Evolutionary conservation across 2,888 invertebrate species (phyloP).

Genomic region (Papilio elwesi): DNA sequence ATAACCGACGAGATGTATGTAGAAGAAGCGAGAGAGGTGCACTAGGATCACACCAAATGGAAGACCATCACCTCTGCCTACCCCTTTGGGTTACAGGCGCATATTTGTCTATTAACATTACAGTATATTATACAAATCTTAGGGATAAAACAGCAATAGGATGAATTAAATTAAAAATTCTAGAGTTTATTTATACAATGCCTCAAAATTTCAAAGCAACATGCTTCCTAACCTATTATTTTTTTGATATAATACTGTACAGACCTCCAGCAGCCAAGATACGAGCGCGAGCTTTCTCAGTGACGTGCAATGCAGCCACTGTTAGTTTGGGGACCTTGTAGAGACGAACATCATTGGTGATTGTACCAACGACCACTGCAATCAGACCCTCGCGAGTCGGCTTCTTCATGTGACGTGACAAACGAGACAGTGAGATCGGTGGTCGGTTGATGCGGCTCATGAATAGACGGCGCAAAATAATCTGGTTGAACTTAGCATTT

Average conservation of each 20-base stretch:
- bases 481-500: slow-evolving; percentile 97
- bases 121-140: no score
- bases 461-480: slow-evolving; percentile 96
- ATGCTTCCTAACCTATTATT: slow-evolving; percentile 41
- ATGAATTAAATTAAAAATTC: no score
- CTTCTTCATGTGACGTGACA: slow-evolving; percentile 94
- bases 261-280: slow-evolving; percentile 97
- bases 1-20: no score
- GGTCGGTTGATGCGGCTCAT: slow-evolving; percentile 99
- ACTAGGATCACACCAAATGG: no score
- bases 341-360: slow-evolving; percentile 97
- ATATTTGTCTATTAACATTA: no score
- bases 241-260: slow-evolving; percentile 33
- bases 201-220: neutral
- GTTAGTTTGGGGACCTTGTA: slow-evolving; percentile 96
- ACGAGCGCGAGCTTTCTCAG: slow-evolving; percentile 96
- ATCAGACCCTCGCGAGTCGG: slow-evolving; percentile 92
- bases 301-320: slow-evolving; percentile 96
- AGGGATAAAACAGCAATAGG: no score
- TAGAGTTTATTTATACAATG: no score
- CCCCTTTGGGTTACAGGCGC: no score
- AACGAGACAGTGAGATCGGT: slow-evolving; percentile 95
- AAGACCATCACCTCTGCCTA: no score
- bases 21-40: no score
- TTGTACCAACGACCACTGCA: slow-evolving; percentile 96